These are phyloP conservation scores for Peromyscus leucopus DNA, from an alignment of 2,113 vertebrate species.

Conservation along the genomic window DNA sequence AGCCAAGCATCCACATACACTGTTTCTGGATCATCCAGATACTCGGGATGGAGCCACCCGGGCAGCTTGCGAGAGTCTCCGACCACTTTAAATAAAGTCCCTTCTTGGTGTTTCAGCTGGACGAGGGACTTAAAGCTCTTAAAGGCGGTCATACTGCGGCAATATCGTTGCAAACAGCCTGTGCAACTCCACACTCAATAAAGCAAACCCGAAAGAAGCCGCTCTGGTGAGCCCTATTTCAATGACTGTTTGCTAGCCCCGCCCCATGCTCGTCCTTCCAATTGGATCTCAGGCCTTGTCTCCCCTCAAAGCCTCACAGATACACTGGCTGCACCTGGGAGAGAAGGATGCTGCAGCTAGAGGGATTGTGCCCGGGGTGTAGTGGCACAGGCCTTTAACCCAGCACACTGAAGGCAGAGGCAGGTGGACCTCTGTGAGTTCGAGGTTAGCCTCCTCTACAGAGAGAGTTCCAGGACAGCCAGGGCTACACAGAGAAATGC, in stretches of 20 bases:
- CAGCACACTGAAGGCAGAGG: too few relatives aligned
- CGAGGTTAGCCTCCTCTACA: too few relatives aligned
- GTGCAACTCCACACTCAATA: neutral
- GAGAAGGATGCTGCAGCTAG: neutral
- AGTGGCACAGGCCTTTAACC: neutral
- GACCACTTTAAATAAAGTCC: neutral
- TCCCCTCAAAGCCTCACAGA: neutral
- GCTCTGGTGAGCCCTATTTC: neutral
- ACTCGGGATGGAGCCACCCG: neutral
- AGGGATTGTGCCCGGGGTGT: neutral
- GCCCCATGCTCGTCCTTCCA: neutral
- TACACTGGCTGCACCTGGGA: neutral
- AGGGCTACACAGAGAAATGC: too few relatives aligned
- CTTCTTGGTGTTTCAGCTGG: neutral
- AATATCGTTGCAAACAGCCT: neutral
- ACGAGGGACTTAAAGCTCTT: neutral
- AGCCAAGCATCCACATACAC: slow-evolving; percentile 37
- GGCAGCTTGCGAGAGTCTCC: neutral
- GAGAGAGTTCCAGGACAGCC: too few relatives aligned
- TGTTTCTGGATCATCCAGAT: neutral
- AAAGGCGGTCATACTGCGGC: neutral
- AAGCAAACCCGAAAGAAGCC: neutral
- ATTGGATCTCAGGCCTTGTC: neutral
- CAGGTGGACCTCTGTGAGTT: too few relatives aligned
- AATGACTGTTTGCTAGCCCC: neutral